Percentiles rank a stretch among this genome's conserved stretches.
Conservation (phyloP, 1,140 invertebrate species). For the Asobara japonica region DNA sequence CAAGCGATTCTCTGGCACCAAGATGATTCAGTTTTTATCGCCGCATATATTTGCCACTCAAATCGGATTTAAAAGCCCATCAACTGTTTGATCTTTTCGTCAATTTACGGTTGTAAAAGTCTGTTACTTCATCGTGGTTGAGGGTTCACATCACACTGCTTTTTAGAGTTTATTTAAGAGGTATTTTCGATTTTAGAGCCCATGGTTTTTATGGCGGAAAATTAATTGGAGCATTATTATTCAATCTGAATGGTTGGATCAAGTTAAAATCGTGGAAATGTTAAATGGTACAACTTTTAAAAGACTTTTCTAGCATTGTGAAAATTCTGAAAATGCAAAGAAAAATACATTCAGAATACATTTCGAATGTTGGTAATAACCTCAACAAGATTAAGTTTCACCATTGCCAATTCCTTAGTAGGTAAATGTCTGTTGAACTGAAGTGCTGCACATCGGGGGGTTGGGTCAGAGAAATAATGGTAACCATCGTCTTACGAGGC, state of each 20-base stretch:
- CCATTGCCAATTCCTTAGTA: not conserved
- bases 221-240: no score
- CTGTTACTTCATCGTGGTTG: not conserved
- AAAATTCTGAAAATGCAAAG: no score
- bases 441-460: not conserved
- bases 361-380: no score
- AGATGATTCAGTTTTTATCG: not conserved
- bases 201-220: no score
- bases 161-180: no score
- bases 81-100: not conserved
- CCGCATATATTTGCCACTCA: not conserved
- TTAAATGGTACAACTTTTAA: no score
- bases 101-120: not conserved
- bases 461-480: not conserved
- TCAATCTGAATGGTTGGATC: no score
- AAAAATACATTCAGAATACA: conserved; percentile 3
- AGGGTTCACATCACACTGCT: no score
- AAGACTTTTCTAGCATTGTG: no score
- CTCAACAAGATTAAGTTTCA: no score
- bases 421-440: not conserved
- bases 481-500: conserved; percentile 55
- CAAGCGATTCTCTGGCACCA: not conserved
- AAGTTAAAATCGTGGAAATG: no score
- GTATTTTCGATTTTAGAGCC: no score
- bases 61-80: not conserved